A percentile compares a stretch with the other conserved stretches of the same genome.
phyloP scores from a whole-genome alignment of 1,140 invertebrate species.

The Drosophila seguyi region DNA sequence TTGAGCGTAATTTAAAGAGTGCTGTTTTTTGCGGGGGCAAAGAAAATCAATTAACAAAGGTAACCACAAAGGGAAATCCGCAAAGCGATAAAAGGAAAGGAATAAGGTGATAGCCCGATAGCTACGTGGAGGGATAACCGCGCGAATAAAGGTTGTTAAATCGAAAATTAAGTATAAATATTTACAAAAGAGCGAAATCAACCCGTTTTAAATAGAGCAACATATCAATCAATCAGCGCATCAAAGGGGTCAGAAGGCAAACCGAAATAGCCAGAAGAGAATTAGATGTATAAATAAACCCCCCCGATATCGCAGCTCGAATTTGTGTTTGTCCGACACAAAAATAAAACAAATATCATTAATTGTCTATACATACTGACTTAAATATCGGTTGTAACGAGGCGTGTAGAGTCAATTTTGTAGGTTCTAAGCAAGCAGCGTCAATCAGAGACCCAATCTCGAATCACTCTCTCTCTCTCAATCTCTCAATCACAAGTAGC shows the following conservation, averaged over 20 bases:
- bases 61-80: slow-evolving; percentile 27
- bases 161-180: slow-evolving; percentile 77
- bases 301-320: slow-evolving; percentile 16
- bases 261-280: slow-evolving; percentile 14
- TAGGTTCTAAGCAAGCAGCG: slow-evolving; percentile 52
- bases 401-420: slow-evolving; percentile 64
- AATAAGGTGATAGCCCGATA: slow-evolving; percentile 61
- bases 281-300: slow-evolving; percentile 16
- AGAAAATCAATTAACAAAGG: slow-evolving; percentile 52
- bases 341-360: slow-evolving; percentile 7
- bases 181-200: slow-evolving; percentile 66
- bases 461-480: slow-evolving; percentile 15
- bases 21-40: slow-evolving; percentile 2
- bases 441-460: slow-evolving; percentile 61
- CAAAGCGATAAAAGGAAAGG: slow-evolving; percentile 19
- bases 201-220: slow-evolving; percentile 62
- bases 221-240: slow-evolving; percentile 61
- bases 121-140: slow-evolving; percentile 33
- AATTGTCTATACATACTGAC: slow-evolving; percentile 18
- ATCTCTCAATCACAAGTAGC: slow-evolving; percentile 11
- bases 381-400: slow-evolving; percentile 52
- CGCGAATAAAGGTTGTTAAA: slow-evolving; percentile 70
- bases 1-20: slow-evolving; percentile 59
- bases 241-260: slow-evolving; percentile 46
- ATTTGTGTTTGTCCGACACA: slow-evolving; percentile 5